Evolutionary conservation across 2,113 vertebrate genomes (phyloP).

Genomic region (Argyrosomus japonicus): DNA sequence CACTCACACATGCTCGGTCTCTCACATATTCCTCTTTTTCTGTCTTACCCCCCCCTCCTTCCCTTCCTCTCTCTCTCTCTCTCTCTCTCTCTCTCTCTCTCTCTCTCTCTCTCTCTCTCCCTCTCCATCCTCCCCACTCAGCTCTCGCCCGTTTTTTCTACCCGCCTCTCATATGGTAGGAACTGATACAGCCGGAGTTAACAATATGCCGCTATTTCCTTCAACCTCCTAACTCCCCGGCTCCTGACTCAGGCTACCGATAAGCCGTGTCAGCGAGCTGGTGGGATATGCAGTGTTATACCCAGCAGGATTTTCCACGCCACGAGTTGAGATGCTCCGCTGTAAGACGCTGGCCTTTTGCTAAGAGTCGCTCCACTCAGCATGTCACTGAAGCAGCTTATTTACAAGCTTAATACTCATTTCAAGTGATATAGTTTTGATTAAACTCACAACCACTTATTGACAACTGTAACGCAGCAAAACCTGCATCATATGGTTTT

Average conservation of each 20-base stretch:
- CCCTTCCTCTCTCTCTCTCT: background rate
- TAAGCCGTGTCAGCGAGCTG: constrained; percentile 63
- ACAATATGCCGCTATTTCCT: constrained; percentile 54
- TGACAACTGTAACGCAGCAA: background rate
- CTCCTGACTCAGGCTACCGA: constrained; percentile 72
- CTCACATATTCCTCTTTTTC: constrained; percentile 11
- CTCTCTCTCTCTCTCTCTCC: background rate
- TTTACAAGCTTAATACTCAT: constrained; percentile 21
- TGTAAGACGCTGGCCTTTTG: constrained; percentile 20
- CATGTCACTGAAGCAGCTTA: constrained; percentile 14
- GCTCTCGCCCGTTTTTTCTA: constrained; percentile 24
- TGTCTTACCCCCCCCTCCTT: background rate
- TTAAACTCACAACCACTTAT: background rate
- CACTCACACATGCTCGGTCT: background rate
- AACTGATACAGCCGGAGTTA: constrained; percentile 54
- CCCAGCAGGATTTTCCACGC: constrained; percentile 55
- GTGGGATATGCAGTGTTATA: constrained; percentile 43
- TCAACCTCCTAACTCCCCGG: constrained; percentile 62
- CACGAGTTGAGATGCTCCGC: constrained; percentile 2
- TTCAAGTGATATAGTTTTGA: background rate
- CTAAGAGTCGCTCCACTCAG: constrained; percentile 5
- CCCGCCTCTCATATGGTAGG: constrained; percentile 40
- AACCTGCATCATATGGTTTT: background rate
- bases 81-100: background rate
- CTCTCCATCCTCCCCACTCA: constrained; percentile 28